These are phyloP conservation scores for Drosophila varians DNA, from an alignment of 1,140 invertebrate species.

Conservation along the genomic window DNA sequence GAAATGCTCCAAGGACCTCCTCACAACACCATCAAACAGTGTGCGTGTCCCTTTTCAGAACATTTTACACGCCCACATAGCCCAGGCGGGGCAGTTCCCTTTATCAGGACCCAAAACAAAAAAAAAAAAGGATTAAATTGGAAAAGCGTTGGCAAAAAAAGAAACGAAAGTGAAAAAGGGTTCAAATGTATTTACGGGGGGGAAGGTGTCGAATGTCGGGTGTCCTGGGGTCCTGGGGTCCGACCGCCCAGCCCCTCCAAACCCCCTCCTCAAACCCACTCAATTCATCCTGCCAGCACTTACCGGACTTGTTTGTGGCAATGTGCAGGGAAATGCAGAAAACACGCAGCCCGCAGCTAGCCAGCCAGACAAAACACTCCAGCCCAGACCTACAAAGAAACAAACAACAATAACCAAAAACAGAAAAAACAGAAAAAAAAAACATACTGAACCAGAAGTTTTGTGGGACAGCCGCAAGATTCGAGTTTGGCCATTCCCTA, in stretches of 20 bases:
- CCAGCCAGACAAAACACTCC: constrained; percentile 32
- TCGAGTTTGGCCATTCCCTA: constrained; percentile 31
- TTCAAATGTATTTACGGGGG: constrained; percentile 71
- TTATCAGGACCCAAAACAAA: constrained; percentile 23
- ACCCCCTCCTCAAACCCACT: too few relatives aligned
- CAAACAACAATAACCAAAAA: constrained; percentile 9
- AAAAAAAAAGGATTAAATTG: constrained; percentile 39
- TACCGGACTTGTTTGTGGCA: constrained; percentile 22
- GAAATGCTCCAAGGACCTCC: constrained; percentile 33
- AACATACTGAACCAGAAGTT: constrained; percentile 14
- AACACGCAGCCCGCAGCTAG: constrained; percentile 50
- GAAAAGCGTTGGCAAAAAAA: constrained; percentile 30
- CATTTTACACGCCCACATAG: constrained; percentile 55
- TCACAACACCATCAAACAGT: constrained; percentile 25
- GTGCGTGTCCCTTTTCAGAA: constrained; percentile 49
- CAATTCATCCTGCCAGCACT: background rate
- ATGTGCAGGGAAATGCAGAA: constrained; percentile 57
- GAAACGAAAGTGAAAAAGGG: constrained; percentile 48
- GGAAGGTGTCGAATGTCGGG: constrained; percentile 1
- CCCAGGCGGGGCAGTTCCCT: constrained; percentile 9
- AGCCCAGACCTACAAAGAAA: background rate
- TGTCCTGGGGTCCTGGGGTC: background rate
- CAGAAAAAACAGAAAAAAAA: background rate
- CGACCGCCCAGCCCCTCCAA: background rate
- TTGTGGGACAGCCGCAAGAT: constrained; percentile 38